Conservation (phyloP, 2,888 invertebrate genomes). For the Iselma pallidipennis region DNA sequence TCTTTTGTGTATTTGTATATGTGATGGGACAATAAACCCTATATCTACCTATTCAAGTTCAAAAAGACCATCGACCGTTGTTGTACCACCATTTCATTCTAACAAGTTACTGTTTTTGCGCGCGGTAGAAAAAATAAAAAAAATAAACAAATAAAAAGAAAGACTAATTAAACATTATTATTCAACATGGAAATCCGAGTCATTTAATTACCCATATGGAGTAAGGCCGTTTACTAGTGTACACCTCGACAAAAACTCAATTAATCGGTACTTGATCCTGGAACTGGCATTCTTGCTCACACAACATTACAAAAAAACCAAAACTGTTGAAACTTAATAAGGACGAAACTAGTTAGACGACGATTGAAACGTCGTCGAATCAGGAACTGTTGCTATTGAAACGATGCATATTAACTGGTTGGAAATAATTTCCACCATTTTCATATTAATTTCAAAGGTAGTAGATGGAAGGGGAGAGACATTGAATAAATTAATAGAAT, state of each 20-base stretch:
- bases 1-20: constrained; percentile 8
- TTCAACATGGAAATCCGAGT: constrained; percentile 47
- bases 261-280: constrained; percentile 32
- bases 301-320: constrained; percentile 3
- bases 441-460: neutral
- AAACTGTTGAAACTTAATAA: constrained; percentile 15
- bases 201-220: constrained; percentile 41
- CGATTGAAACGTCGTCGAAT: constrained; percentile 6
- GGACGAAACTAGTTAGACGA: constrained; percentile 13
- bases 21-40: constrained; percentile 15
- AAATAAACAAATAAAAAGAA: neutral
- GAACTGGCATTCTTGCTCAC: constrained; percentile 22
- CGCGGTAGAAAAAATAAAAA: neutral
- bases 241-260: constrained; percentile 30
- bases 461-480: too few species aligned
- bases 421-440: constrained; percentile 9
- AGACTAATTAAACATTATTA: constrained; percentile 50
- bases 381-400: neutral
- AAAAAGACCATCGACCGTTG: neutral
- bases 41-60: constrained; percentile 6
- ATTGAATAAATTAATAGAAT: too few species aligned
- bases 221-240: constrained; percentile 24
- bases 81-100: constrained; percentile 10
- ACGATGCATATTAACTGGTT: neutral
- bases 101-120: constrained; percentile 21